Evolutionary conservation across 2,797 vertebrate genomes (phyloP).

Genomic region (Octomys mimax): DNA sequence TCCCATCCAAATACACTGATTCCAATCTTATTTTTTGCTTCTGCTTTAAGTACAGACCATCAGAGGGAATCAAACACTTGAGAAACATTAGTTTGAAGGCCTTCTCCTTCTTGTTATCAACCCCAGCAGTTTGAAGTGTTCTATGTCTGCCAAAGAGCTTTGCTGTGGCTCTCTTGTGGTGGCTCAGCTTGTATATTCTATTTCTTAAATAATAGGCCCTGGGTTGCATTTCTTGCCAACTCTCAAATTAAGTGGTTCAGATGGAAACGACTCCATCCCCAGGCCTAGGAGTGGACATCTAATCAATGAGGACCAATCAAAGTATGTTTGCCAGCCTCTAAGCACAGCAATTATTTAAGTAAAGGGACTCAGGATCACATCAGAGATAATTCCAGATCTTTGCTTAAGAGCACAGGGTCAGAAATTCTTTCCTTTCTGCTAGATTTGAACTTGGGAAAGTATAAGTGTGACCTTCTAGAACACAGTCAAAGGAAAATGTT

Average conservation of each 20-base stretch:
- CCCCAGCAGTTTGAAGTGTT: background rate
- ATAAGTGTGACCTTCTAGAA: background rate
- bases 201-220: background rate
- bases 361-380: background rate
- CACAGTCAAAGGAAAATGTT: background rate
- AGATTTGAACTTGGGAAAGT: background rate
- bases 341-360: background rate
- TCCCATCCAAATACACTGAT: background rate
- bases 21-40: background rate
- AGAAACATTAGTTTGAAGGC: background rate
- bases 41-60: background rate
- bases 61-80: background rate
- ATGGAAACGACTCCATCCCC: background rate
- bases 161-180: background rate
- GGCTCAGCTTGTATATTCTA: background rate
- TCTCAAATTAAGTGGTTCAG: background rate
- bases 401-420: background rate
- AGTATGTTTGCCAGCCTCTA: background rate
- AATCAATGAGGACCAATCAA: background rate
- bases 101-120: background rate
- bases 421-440: conserved; percentile 54
- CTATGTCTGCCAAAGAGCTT: background rate
- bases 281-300: background rate
- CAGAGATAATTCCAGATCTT: background rate
- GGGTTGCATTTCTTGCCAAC: background rate